Evolutionary conservation across 2,888 invertebrate genomes (phyloP), one percentile per base, ranked within the genome.

Genomic region (Coronaproctus castanopsis): DNA sequence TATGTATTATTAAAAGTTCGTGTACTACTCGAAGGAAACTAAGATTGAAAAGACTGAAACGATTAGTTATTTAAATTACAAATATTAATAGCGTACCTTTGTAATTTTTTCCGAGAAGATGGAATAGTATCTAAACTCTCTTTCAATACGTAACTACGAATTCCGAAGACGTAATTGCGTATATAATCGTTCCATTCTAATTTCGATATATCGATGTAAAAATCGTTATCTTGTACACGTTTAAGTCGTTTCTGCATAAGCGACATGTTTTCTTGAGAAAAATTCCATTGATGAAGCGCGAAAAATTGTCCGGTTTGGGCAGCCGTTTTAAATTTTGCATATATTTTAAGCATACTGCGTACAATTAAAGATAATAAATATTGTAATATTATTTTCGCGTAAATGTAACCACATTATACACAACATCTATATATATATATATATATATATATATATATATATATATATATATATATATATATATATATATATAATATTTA

Each of bases 301-400:
- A 92, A 93, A 70, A 86, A 92, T 68, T 85, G 83, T 0, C 91
- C 84, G 0, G 83, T 82, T 20, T 81, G 77, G 0, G 87, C 81
- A 0, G 88, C 85, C 68, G 80, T 78, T 66, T 86, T 82, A 70
- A 90, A 83, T 62, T 85, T 82, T 58, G 79, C 80, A n/a, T 87
- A 85, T 1, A 88, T 78, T 68, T 84, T 87, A 71, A 90, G 78
- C 82, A 90, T 88, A 64, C 88, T 88, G 70, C 20, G 73, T 71
- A 55, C n/a, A n/a, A n/a, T n/a, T n/a, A n/a, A n/a, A n/a, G n/a
- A n/a, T n/a, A n/a, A n/a, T n/a, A n/a, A 48, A 48, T 48, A 48
- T 10, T 48, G 10, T 48, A 14, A 10, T 48, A 48, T 48, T 14
- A 48, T 48, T 48, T 48, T 48, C 10, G 10, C 18, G 18, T 48